Conservation (phyloP, 1,140 invertebrate genomes). For the Caenorhabditis brenneri region DNA sequence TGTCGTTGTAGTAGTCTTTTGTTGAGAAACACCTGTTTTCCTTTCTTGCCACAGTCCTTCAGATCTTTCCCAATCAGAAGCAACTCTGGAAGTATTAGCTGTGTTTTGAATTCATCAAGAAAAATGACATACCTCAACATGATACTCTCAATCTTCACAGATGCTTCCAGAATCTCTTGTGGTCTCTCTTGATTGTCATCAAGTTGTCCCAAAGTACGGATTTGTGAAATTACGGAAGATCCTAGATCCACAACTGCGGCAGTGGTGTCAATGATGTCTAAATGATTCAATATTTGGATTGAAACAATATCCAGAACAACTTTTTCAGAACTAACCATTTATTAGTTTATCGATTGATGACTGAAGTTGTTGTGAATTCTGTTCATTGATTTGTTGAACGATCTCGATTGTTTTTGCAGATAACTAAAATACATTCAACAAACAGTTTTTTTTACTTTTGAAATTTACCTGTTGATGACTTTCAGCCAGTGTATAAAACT, state of each 20-base stretch:
- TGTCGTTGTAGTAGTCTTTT: neutral
- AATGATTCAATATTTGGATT: neutral
- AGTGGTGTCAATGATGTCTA: conserved; percentile 62
- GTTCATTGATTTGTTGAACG: neutral
- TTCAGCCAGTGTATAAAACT: conserved; percentile 70
- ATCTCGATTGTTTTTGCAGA: conserved; percentile 26
- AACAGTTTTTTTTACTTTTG: neutral
- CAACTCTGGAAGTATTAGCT: conserved; percentile 73
- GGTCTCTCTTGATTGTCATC: conserved; percentile 65
- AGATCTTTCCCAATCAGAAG: conserved; percentile 76
- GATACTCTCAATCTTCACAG: conserved; percentile 63
- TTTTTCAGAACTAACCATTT: conserved; percentile 31
- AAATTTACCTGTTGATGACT: conserved; percentile 50
- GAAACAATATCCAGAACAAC: neutral
- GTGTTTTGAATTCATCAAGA: neutral
- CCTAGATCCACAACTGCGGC: conserved; percentile 63
- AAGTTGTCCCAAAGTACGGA: conserved; percentile 62
- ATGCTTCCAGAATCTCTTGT: conserved; percentile 61
- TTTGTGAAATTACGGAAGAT: conserved; percentile 64
- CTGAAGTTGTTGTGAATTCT: conserved; percentile 16
- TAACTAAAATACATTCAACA: neutral
- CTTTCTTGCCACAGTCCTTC: conserved; percentile 74
- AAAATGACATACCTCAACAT: conserved; percentile 61
- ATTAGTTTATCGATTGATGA: conserved; percentile 41
- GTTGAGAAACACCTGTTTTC: conserved; percentile 59